These are phyloP conservation scores for Liolophura sinensis DNA, from an alignment of 1,140 invertebrate species.

Conservation along the genomic window DNA sequence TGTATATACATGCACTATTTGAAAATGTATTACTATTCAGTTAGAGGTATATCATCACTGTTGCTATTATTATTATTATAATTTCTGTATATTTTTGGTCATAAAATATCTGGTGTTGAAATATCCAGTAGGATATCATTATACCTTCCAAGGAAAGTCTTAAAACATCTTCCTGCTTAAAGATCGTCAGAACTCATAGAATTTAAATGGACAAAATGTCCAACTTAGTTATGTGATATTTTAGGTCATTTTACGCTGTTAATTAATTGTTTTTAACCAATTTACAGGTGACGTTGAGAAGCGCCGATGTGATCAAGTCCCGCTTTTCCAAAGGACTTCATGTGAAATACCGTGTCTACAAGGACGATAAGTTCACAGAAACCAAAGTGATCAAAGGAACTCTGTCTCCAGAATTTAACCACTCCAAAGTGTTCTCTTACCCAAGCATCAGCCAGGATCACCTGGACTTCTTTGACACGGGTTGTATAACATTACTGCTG, in stretches of 20 bases:
- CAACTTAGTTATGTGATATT: background rate
- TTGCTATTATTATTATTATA: too few relatives aligned
- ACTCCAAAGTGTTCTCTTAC: conserved; percentile 46
- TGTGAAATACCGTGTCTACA: conserved; percentile 49
- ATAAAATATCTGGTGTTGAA: too few relatives aligned
- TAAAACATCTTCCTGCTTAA: too few relatives aligned
- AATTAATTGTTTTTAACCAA: background rate
- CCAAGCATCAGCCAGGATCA: conserved; percentile 45
- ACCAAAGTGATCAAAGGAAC: conserved; percentile 47
- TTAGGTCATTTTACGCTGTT: too few relatives aligned
- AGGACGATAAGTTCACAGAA: conserved; percentile 40
- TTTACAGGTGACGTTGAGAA: conserved; percentile 38
- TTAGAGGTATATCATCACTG: too few relatives aligned
- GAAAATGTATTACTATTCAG: too few relatives aligned
- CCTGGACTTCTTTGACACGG: conserved; percentile 54
- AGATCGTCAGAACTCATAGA: too few relatives aligned
- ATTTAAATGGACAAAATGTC: too few relatives aligned
- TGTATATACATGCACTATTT: too few relatives aligned
- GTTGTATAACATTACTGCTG: conserved; percentile 54
- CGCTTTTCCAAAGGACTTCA: conserved; percentile 53
- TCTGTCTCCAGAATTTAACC: conserved; percentile 50
- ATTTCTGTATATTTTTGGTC: too few relatives aligned
- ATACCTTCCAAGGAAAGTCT: too few relatives aligned
- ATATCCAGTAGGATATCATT: too few relatives aligned
- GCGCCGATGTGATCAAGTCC: conserved; percentile 47